Evolutionary conservation across 2,797 vertebrate genomes (phyloP).

Genomic region (Rhabdomys pumilio): DNA sequence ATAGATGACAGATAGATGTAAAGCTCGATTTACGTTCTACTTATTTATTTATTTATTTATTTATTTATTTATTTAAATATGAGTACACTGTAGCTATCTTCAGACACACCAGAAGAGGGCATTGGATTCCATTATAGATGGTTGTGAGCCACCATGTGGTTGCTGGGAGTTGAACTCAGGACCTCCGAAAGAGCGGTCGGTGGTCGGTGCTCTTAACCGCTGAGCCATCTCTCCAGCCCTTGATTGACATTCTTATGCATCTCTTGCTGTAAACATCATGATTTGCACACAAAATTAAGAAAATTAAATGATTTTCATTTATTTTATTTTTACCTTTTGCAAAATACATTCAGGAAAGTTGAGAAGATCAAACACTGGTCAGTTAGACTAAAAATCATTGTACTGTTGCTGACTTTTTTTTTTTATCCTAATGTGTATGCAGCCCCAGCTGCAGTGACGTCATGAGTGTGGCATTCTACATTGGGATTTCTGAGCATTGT

Average conservation of each 20-base stretch:
- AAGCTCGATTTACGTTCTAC: not conserved
- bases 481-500: not conserved
- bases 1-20: not conserved
- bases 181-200: no score
- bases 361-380: not conserved
- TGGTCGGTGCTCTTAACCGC: no score
- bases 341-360: conserved; percentile 52
- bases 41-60: no score
- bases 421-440: not conserved
- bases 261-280: conserved; percentile 46
- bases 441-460: not conserved
- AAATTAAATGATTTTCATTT: conserved; percentile 63
- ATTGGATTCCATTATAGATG: no score
- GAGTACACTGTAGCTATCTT: no score
- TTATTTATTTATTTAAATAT: no score
- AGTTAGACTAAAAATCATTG: conserved; percentile 26
- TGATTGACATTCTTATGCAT: not conserved
- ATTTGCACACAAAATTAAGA: conserved; percentile 25
- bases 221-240: no score
- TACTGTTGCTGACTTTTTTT: conserved; percentile 33
- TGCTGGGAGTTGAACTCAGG: no score
- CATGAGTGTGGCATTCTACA: conserved; percentile 13
- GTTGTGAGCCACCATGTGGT: no score
- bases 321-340: conserved; percentile 4
- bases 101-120: no score